Evolutionary conservation across 2,888 invertebrate species (phyloP), one percentile per base, ranked within the genome.

Genomic region (Limenitis camilla): DNA sequence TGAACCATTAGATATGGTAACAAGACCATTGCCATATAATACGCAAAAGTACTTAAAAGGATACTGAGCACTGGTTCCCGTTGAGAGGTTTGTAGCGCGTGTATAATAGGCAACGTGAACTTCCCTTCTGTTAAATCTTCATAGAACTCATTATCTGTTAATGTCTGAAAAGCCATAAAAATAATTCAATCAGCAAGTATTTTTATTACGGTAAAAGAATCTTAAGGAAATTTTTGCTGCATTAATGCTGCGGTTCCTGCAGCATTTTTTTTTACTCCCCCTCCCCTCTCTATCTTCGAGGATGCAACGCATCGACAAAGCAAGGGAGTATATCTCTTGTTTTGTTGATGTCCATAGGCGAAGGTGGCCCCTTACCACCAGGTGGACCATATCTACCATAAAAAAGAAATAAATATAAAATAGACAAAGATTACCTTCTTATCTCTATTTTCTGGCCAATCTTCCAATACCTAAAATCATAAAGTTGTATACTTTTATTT

Each of bases 61-160:
- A 59, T 59, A 59, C 59, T 36, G 5, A 56, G 95, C 39, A 94
- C 88, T 52, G 96, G 76, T 75, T 96, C 92, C 51, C 90, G 89
- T 32, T 91, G 91, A 62, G 91, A 89, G 60, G 86, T 89, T 55
- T 88, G 88, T 61, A 96, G 93, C 0, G 94, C 96, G 80, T 96
- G 95, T 63, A 97, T 93, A 48, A 96, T 90, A 0, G 96, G 96
- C 81, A 96, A 96, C 63, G 95, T 96, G 74, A 96, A 97, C 81
- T 97, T 97, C 28, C 97, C 96, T 82, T 97, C 96, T 0, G 96
- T 96, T 58, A 97, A 80, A 88, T 97, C 96, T 80, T 97, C 96
- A 72, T 95, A 95, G 71, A 91, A 96, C 68, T 94, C 94, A 76
- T 96, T 31, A 6, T 96, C 71, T 94, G 94, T 61, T 92, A 91